Conservation (phyloP, 2,113 vertebrate species). For the Chaenogobius annularis region DNA sequence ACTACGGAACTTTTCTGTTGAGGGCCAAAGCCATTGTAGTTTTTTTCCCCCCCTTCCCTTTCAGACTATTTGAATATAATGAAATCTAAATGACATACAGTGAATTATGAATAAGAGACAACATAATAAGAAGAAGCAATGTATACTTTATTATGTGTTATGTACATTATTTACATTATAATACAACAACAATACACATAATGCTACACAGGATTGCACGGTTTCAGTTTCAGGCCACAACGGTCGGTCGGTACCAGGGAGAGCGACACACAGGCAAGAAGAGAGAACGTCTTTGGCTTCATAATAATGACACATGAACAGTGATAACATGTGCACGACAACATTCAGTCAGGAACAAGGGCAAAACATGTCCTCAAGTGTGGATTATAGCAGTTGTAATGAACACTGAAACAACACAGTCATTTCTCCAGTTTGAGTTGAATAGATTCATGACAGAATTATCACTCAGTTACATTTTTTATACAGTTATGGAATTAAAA, state of each 20-base stretch:
- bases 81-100: background rate
- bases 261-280: slow-evolving; percentile 38
- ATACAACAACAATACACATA: slow-evolving; percentile 71
- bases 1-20: too few species aligned
- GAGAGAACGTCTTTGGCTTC: slow-evolving; percentile 73
- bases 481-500: background rate
- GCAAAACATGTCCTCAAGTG: background rate
- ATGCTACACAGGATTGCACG: slow-evolving; percentile 74
- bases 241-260: slow-evolving; percentile 67
- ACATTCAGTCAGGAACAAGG: slow-evolving; percentile 9
- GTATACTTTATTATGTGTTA: slow-evolving; percentile 76
- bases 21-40: too few species aligned
- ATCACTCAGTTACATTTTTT: background rate
- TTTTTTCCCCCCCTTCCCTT: too few species aligned
- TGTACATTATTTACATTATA: slow-evolving; percentile 78
- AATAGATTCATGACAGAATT: background rate
- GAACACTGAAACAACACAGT: background rate
- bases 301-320: slow-evolving; percentile 18
- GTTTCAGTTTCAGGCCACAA: slow-evolving; percentile 69
- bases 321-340: background rate
- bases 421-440: background rate
- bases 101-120: background rate
- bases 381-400: background rate
- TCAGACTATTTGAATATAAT: too few species aligned
- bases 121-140: slow-evolving; percentile 63